Base-by-base conservation (phyloP, 1,140 invertebrate species). In the Zophobas morio region DNA sequence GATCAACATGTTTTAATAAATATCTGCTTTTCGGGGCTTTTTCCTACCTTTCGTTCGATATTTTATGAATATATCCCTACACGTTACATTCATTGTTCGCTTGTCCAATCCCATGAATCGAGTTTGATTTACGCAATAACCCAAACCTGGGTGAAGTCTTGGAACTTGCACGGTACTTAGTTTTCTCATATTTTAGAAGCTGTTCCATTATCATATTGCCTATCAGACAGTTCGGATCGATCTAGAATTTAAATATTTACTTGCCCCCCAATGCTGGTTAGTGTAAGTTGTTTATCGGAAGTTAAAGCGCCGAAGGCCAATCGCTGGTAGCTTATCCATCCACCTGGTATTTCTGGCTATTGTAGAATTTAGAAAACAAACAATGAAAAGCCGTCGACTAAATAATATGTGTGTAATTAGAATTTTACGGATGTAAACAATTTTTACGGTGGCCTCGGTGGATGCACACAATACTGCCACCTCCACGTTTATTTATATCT, bases 391-490 rank as follows among this genome's bases (percentile, higher is more conserved):
- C 49, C 49, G 49, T 51, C 49, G 49, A 51, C 49, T 51, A 51
- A 51, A 70, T 70, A 70, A 72, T 36, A 34, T 53, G 47, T 73
- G 36, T 54, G 53, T 53, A 73, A 73, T 73, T 36, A 53, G 6
- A 35, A 73, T 73, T 73, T 54, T 53, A 73, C 71, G 71, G 32
- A 47, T 32, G 71, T 73, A 73, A 73, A 73, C 49, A 73, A 73
- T 73, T 73, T 73, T 73, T 73, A 39, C 70, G 51, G 60, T 66
- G 60, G 37, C 32, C 42, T 66, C 60, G 47, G 39, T 6, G n/a
- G 40, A 20, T 20, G 46, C n/a, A 51, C 4, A 51, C 49, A 51
- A 51, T 51, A 20, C 6, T 51, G 49, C 42, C 6, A 36, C 36
- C 70, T 34, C 71, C 51, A n/a, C 35, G 54, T 36, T 73, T 73